Percentiles rank a stretch among this genome's conserved stretches.
Evolutionary conservation across 2,888 invertebrate species (phyloP).

Genomic region (Dynastes maya): DNA sequence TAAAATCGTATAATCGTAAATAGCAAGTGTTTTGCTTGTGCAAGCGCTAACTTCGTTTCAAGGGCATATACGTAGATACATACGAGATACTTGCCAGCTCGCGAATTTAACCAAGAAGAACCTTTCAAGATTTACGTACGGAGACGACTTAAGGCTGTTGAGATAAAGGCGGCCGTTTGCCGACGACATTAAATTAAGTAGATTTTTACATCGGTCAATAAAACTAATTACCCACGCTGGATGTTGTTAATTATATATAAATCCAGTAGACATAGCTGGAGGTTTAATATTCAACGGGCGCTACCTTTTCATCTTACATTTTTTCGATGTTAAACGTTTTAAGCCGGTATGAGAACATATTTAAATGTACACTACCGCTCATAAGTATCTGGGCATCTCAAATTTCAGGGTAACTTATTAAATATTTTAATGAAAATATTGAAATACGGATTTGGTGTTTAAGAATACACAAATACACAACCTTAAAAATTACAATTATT

Average conservation of each 20-base stretch:
- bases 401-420: no score
- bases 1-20: conserved; percentile 15
- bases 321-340: no score
- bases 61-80: neutral
- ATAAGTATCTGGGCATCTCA: no score
- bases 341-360: neutral
- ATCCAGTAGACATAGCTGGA: no score
- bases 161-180: neutral
- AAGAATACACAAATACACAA: no score
- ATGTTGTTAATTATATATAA: conserved; percentile 39
- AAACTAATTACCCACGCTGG: conserved; percentile 41
- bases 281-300: no score
- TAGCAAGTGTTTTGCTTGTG: neutral
- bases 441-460: no score
- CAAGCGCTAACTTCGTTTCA: neutral
- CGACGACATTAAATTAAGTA: conserved; percentile 31
- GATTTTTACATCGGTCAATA: conserved; percentile 25
- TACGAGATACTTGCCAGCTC: neutral
- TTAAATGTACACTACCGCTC: no score
- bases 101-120: neutral
- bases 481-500: no score
- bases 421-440: no score
- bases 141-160: neutral
- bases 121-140: neutral
- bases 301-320: no score